Evolutionary conservation across 1,140 invertebrate species (phyloP).

Genomic region (Amyelois transitella): DNA sequence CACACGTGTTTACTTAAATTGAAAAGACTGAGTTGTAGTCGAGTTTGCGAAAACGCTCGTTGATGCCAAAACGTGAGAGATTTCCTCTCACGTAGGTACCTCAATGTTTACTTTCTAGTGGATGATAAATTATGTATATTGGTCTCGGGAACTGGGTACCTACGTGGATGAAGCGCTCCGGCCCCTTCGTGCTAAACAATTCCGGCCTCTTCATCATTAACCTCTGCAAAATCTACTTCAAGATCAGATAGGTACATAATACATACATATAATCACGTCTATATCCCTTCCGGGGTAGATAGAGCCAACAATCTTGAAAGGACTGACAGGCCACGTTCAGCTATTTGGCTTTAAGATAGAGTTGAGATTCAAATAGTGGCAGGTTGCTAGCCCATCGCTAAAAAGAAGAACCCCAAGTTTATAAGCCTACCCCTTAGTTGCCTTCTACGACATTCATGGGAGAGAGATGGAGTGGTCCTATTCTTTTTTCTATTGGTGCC

Average conservation of each 20-base stretch:
- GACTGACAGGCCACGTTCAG: no score
- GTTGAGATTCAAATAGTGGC: no score
- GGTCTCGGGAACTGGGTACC: constrained; percentile 11
- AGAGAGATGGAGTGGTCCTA: no score
- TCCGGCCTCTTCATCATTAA: constrained; percentile 10
- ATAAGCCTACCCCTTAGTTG: no score
- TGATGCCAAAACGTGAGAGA: constrained; percentile 6
- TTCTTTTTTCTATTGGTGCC: no score
- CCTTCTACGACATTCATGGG: no score
- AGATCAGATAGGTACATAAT: neutral
- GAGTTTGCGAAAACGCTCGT: neutral
- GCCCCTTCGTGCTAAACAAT: constrained; percentile 11
- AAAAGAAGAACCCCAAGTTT: no score
- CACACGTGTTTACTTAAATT: neutral
- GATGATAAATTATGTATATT: constrained; percentile 15
- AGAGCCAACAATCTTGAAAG: no score
- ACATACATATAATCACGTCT: no score
- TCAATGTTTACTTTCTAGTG: constrained; percentile 7
- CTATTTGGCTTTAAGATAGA: no score
- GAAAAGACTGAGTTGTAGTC: neutral
- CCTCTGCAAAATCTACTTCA: neutral
- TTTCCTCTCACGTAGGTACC: constrained; percentile 11
- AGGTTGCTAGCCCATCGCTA: no score
- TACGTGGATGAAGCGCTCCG: neutral
- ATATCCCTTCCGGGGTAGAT: no score